phyloP scores from a whole-genome alignment of 1,140 invertebrate species.

The Drosophila repleta region DNA sequence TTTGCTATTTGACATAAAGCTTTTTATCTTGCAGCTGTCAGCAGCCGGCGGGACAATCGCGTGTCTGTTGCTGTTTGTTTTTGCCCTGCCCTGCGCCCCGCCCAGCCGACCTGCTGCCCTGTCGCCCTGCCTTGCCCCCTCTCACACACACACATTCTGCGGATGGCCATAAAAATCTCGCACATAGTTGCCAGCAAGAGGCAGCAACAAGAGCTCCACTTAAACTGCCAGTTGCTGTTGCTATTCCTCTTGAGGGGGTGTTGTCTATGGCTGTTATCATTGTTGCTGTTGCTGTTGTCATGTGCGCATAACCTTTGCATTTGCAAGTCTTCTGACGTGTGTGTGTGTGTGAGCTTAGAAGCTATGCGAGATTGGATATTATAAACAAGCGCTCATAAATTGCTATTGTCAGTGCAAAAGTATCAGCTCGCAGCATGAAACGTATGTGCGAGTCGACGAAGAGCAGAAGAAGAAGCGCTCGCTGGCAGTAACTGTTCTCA shows the following conservation, averaged over 20 bases:
- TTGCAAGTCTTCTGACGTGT: slow-evolving; percentile 62
- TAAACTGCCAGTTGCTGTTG: slow-evolving; percentile 6
- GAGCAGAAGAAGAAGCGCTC: too few relatives aligned
- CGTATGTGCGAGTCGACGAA: neutral
- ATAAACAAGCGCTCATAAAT: slow-evolving; percentile 39
- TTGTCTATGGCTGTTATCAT: slow-evolving; percentile 41
- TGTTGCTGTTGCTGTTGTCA: slow-evolving; percentile 37
- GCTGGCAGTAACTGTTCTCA: neutral
- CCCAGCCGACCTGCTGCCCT: neutral
- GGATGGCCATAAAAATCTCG: slow-evolving; percentile 72
- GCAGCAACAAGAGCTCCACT: slow-evolving; percentile 12
- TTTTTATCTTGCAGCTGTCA: slow-evolving; percentile 76
- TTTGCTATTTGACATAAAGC: slow-evolving; percentile 78
- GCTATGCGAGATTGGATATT: slow-evolving; percentile 24
- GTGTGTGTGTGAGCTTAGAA: slow-evolving; percentile 37
- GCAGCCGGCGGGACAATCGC: slow-evolving; percentile 68
- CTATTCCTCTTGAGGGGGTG: slow-evolving; percentile 13
- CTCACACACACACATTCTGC: slow-evolving; percentile 62
- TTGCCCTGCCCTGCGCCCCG: slow-evolving; percentile 15
- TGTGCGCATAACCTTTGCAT: slow-evolving; percentile 67
- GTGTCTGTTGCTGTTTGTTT: slow-evolving; percentile 70
- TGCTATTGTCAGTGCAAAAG: slow-evolving; percentile 33
- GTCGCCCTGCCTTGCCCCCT: neutral
- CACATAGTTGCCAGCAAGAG: slow-evolving; percentile 59
- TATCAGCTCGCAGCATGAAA: slow-evolving; percentile 15